Conservation (phyloP, 30 jellyfish, hydroid and myxozoan genomes). For the Hydractinia symbiolongicarpus region DNA sequence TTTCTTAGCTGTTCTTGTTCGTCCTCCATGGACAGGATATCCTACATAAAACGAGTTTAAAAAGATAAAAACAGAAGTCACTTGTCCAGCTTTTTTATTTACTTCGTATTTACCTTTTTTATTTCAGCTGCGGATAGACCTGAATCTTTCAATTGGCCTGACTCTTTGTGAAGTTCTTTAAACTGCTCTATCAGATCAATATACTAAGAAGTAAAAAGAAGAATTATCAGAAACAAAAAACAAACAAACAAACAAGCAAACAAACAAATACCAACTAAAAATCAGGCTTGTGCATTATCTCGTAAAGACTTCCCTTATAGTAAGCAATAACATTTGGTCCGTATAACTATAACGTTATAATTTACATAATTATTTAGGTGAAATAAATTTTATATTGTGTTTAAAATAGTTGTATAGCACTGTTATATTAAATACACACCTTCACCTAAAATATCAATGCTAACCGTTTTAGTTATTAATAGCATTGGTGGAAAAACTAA, state of each 20-base stretch:
- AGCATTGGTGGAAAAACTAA: too few species aligned
- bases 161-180: conserved; percentile 64
- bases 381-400: too few species aligned
- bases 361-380: too few species aligned
- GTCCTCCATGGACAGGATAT: conserved; percentile 75
- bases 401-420: too few species aligned
- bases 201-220: conserved; percentile 30
- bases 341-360: too few species aligned
- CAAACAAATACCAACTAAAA: not conserved
- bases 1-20: conserved; percentile 68
- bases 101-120: conserved; percentile 42
- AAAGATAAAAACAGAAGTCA: not conserved
- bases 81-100: not conserved
- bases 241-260: not conserved
- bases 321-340: too few species aligned
- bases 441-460: too few species aligned
- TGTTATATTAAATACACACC: too few species aligned
- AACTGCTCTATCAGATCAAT: conserved; percentile 61
- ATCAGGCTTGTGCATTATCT: not conserved
- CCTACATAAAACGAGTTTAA: conserved; percentile 26
- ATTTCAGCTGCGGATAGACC: conserved; percentile 68
- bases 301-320: too few species aligned
- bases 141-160: conserved; percentile 56
- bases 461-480: too few species aligned
- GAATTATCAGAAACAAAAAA: not conserved